These are phyloP conservation scores for Diorhabda elongata DNA, from an alignment of 1,140 invertebrate species.

Conservation along the genomic window DNA sequence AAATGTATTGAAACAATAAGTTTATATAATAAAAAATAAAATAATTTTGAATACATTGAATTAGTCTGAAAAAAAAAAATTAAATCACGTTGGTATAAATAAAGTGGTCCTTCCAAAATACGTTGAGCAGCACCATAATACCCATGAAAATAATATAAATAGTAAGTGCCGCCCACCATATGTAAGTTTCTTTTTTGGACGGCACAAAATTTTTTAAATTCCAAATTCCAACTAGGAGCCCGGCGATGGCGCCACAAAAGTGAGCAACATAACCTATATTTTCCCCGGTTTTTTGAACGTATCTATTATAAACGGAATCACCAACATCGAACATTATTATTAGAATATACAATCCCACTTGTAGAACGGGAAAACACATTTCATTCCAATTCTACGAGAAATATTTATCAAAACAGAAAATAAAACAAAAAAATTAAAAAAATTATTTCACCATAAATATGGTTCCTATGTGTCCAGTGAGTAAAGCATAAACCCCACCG, in stretches of 20 bases:
- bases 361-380: conserved; percentile 82
- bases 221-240: conserved; percentile 88
- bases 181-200: conserved; percentile 74
- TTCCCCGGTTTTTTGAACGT: conserved; percentile 55
- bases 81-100: too few species aligned
- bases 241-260: conserved; percentile 76
- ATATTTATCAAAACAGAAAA: neutral
- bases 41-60: too few species aligned
- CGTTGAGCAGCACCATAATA: conserved; percentile 42
- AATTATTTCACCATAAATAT: conserved; percentile 74
- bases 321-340: conserved; percentile 61
- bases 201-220: conserved; percentile 85
- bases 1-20: too few species aligned
- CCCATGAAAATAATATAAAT: conserved; percentile 71
- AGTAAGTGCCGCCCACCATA: conserved; percentile 78
- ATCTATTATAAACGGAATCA: conserved; percentile 76
- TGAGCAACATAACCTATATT: conserved; percentile 86
- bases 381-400: conserved; percentile 79
- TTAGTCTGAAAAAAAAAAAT: too few species aligned
- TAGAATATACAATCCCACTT: conserved; percentile 71
- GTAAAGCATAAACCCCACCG: conserved; percentile 92
- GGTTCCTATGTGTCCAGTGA: conserved; percentile 91
- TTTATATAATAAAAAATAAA: too few species aligned
- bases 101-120: conserved; percentile 22
- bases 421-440: neutral